phyloP scores from a whole-genome alignment of 2,113 vertebrate species.

The Cacatua alba region DNA sequence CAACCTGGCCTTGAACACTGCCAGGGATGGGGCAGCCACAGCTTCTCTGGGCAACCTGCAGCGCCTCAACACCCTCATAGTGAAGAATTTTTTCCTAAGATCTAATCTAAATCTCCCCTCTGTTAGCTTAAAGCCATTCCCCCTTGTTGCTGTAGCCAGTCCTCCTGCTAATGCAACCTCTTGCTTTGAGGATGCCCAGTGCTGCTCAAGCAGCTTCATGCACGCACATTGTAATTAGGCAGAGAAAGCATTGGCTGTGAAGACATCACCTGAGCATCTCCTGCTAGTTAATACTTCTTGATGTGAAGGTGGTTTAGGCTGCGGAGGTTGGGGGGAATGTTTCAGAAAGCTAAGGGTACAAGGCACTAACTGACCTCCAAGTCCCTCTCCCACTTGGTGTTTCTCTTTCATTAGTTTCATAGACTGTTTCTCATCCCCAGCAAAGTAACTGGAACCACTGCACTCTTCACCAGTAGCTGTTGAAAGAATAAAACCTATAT shows the following conservation, averaged over 20 bases:
- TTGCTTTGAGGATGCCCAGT: neutral
- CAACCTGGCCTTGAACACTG: neutral
- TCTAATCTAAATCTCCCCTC: neutral
- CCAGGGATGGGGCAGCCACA: neutral
- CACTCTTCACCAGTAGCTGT: neutral
- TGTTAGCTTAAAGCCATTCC: neutral
- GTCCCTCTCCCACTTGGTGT: neutral
- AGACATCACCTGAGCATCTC: neutral
- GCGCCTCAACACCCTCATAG: neutral
- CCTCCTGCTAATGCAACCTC: neutral
- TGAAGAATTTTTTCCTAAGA: neutral
- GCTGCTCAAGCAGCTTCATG: neutral
- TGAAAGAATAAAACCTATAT: neutral
- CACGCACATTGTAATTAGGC: rapidly evolving
- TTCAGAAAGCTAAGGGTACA: neutral
- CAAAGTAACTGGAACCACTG: neutral
- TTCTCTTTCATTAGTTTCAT: neutral
- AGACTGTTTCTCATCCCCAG: neutral
- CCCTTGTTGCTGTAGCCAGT: neutral
- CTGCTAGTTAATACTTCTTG: neutral
- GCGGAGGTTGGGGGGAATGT: neutral
- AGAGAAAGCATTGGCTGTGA: neutral
- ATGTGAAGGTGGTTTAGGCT: neutral
- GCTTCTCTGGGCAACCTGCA: neutral
- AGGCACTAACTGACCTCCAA: neutral